phyloP scores from a whole-genome alignment of 2,113 vertebrate genomes.

The Syrrhaptes paradoxus region DNA sequence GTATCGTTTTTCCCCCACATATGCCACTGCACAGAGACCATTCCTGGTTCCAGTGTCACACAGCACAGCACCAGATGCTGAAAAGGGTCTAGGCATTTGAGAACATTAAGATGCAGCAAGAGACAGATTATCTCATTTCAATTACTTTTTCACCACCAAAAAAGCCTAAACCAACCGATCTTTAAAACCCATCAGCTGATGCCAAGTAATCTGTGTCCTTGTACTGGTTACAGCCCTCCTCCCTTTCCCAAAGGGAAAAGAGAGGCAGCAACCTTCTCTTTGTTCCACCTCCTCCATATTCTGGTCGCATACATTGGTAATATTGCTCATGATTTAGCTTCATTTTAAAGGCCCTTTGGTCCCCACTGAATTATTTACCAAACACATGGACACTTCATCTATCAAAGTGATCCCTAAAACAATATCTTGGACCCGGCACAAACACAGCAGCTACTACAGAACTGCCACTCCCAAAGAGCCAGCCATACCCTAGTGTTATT shows the following conservation, averaged over 20 bases:
- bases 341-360: neutral
- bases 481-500: neutral
- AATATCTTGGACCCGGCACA: neutral
- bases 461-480: neutral
- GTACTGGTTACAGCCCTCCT: neutral
- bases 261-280: neutral
- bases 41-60: neutral
- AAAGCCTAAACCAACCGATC: neutral
- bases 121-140: neutral
- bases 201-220: neutral
- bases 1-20: too few relatives aligned
- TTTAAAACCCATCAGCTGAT: neutral
- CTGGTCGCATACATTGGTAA: neutral
- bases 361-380: neutral
- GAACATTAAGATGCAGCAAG: neutral
- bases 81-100: neutral
- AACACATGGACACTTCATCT: neutral
- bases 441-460: neutral
- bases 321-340: neutral
- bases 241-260: neutral
- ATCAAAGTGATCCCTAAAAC: neutral
- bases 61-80: fast-evolving
- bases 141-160: neutral
- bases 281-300: neutral
- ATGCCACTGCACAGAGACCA: neutral